A percentile compares a stretch with the other conserved stretches of the same genome.
Evolutionary conservation across 2,113 vertebrate genomes (phyloP).

Genomic region (Rhinoderma darwinii): DNA sequence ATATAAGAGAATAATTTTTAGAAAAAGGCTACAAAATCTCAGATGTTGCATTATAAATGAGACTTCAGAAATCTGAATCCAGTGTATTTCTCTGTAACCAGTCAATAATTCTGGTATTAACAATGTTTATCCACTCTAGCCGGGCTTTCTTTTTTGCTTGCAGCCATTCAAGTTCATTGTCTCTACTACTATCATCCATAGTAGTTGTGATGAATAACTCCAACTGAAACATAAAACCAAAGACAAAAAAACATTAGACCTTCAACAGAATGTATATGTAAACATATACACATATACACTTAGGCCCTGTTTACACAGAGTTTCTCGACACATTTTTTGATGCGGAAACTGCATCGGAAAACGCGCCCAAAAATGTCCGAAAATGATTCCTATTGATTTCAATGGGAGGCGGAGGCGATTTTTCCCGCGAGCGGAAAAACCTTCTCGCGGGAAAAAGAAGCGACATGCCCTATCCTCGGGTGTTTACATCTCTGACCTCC

Average conservation of each 20-base stretch:
- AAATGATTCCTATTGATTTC: too few relatives aligned
- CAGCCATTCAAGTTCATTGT: conserved; percentile 59
- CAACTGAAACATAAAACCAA: conserved; percentile 66
- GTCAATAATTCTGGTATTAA: conserved; percentile 57
- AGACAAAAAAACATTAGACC: not conserved
- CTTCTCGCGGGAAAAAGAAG: too few relatives aligned
- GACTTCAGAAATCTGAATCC: conserved; percentile 52
- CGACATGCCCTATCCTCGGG: too few relatives aligned
- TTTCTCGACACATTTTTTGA: too few relatives aligned
- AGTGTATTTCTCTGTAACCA: conserved; percentile 74
- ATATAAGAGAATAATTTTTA: conserved; percentile 38
- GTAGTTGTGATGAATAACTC: conserved; percentile 73
- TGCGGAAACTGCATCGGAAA: too few relatives aligned
- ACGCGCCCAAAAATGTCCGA: too few relatives aligned
- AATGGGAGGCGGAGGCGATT: too few relatives aligned
- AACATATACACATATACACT: not conserved
- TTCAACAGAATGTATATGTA: too few relatives aligned
- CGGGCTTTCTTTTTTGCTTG: conserved; percentile 66
- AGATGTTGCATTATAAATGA: not conserved
- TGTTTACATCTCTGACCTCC: too few relatives aligned
- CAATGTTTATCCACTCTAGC: conserved; percentile 62
- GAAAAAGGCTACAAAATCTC: conserved; percentile 19
- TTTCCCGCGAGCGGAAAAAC: too few relatives aligned
- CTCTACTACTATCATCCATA: conserved; percentile 66
- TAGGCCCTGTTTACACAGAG: too few relatives aligned